Evolutionary conservation across 2,113 vertebrate species (phyloP).

Genomic region (Sciurus niger): DNA sequence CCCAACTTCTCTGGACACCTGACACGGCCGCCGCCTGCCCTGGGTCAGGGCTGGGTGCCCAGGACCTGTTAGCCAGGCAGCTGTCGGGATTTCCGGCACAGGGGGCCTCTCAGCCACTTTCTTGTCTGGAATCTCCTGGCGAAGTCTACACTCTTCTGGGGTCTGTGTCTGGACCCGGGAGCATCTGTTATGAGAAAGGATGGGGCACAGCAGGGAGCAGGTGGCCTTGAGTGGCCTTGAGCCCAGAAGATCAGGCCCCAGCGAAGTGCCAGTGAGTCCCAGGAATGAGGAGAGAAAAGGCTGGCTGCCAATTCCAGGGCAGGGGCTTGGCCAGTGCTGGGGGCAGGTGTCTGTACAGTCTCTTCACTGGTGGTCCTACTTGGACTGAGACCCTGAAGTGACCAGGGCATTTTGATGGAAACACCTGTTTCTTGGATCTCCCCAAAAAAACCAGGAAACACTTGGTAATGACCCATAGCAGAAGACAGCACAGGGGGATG

Average conservation of each 20-base stretch:
- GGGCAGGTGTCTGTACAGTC: background rate
- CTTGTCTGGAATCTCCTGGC: slow-evolving; percentile 62
- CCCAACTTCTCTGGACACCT: slow-evolving; percentile 73
- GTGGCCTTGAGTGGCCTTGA: slow-evolving; percentile 55
- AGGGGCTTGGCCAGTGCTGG: background rate
- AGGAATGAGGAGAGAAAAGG: background rate
- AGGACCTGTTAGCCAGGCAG: slow-evolving; percentile 58
- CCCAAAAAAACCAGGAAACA: background rate
- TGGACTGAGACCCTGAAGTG: background rate
- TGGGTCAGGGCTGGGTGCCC: slow-evolving; percentile 70
- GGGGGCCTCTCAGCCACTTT: slow-evolving; percentile 50
- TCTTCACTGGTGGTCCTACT: background rate
- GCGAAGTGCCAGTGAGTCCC: background rate
- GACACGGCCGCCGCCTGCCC: slow-evolving; percentile 54
- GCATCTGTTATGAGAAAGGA: slow-evolving; percentile 46
- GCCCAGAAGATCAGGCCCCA: background rate
- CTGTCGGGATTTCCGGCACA: slow-evolving; percentile 76
- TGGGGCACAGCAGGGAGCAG: background rate
- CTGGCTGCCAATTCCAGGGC: background rate
- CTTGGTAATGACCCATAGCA: background rate
- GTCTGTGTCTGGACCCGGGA: slow-evolving; percentile 61
- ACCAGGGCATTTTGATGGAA: background rate
- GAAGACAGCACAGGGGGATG: background rate
- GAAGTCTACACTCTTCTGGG: slow-evolving; percentile 57
- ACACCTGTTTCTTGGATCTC: background rate